These are phyloP conservation scores for Pyralis farinalis DNA, from an alignment of 2,888 invertebrate species.

Conservation along the genomic window DNA sequence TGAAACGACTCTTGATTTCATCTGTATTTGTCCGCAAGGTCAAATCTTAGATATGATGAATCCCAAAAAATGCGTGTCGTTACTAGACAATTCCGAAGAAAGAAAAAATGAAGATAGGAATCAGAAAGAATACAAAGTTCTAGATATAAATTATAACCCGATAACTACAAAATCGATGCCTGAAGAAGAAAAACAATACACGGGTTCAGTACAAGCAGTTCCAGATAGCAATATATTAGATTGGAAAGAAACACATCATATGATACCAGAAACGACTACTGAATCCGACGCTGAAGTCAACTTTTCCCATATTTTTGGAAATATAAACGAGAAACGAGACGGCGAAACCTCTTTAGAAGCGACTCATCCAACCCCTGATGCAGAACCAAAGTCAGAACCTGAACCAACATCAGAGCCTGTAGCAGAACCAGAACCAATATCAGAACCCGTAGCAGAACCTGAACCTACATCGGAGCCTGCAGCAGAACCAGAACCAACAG, in stretches of 20 bases:
- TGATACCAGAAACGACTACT: slow-evolving; percentile 41
- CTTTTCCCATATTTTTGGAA: slow-evolving; percentile 55
- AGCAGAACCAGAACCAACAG: slow-evolving; percentile 20
- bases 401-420: slow-evolving; percentile 15
- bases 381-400: slow-evolving; percentile 11
- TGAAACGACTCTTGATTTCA: slow-evolving; percentile 81
- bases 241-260: slow-evolving; percentile 52
- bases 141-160: slow-evolving; percentile 36
- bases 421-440: slow-evolving; percentile 18
- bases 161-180: slow-evolving; percentile 37
- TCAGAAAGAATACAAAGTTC: slow-evolving; percentile 30
- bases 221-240: slow-evolving; percentile 40
- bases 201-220: slow-evolving; percentile 27
- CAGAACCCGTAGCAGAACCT: slow-evolving; percentile 22
- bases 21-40: slow-evolving; percentile 83
- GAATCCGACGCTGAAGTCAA: slow-evolving; percentile 48
- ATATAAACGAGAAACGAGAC: slow-evolving; percentile 24
- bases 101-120: slow-evolving; percentile 21
- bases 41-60: slow-evolving; percentile 56
- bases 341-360: slow-evolving; percentile 17
- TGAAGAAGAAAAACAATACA: slow-evolving; percentile 41
- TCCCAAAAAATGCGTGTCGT: slow-evolving; percentile 63
- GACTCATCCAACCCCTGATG: too few relatives aligned
- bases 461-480: slow-evolving; percentile 24
- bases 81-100: slow-evolving; percentile 38